These are phyloP conservation scores for Gryllus bimaculatus DNA, from an alignment of 1,140 invertebrate species.

Conservation along the genomic window DNA sequence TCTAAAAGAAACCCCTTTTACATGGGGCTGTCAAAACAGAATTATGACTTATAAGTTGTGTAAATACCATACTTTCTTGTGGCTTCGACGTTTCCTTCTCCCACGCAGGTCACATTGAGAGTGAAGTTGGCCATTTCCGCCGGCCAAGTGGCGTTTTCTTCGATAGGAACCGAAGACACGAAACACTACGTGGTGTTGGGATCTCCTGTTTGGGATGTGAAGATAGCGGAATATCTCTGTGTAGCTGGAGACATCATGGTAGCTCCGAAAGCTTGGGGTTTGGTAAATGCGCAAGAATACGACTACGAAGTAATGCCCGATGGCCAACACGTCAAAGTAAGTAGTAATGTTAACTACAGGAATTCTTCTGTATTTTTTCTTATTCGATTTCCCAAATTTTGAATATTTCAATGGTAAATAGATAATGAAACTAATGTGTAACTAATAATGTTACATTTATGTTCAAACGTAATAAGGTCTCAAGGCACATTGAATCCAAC, in stretches of 20 bases:
- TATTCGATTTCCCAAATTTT: too few relatives aligned
- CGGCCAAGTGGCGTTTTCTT: conserved; percentile 45
- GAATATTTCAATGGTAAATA: too few relatives aligned
- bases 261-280: conserved; percentile 39
- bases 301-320: conserved; percentile 31
- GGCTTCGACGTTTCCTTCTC: neutral
- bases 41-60: too few relatives aligned
- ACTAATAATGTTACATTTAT: too few relatives aligned
- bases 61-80: too few relatives aligned
- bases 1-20: too few relatives aligned
- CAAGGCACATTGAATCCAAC: too few relatives aligned
- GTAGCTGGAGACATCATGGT: conserved; percentile 42
- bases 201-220: conserved; percentile 48
- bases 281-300: conserved; percentile 36
- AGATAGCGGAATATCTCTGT: conserved; percentile 27
- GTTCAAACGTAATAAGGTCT: too few relatives aligned
- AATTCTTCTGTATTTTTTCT: neutral
- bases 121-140: conserved; percentile 54
- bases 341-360: neutral
- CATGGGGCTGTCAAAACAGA: too few relatives aligned
- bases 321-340: conserved; percentile 32
- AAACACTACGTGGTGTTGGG: conserved; percentile 48
- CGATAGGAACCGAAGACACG: conserved; percentile 40
- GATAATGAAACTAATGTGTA: too few relatives aligned
- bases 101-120: conserved; percentile 23